Conservation (phyloP, 2,797 vertebrate species). For the Oryzias sinensis region DNA sequence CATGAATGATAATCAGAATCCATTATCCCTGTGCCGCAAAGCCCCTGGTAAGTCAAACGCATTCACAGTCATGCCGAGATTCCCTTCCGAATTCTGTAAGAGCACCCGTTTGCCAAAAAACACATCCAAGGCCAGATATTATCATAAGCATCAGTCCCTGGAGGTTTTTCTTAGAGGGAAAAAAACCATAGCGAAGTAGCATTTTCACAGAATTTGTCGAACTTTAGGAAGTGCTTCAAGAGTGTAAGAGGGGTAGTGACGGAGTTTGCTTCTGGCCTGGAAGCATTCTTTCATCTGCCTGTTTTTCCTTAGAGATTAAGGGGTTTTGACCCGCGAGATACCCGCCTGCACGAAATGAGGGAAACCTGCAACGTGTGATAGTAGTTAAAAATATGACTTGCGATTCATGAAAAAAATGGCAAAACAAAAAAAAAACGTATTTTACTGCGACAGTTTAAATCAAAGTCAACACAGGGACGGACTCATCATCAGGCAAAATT, state of each 20-base stretch:
- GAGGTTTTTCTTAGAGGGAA: slow-evolving; percentile 32
- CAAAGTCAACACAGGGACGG: no score
- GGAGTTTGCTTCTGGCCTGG: slow-evolving; percentile 15
- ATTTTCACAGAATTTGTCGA: slow-evolving; percentile 43
- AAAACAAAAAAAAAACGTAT: no score
- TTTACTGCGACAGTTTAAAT: no score
- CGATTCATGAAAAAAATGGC: no score
- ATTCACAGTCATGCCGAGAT: slow-evolving; percentile 35
- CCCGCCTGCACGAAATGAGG: no score
- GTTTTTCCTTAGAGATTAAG: slow-evolving; percentile 8
- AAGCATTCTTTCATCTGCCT: slow-evolving; percentile 1
- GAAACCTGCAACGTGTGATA: no score
- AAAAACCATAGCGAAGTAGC: slow-evolving; percentile 35
- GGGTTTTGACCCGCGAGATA: no score
- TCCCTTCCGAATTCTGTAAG: slow-evolving; percentile 6
- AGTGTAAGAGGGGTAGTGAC: not conserved
- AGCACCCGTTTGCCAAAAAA: slow-evolving; percentile 9
- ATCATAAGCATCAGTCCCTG: slow-evolving; percentile 42
- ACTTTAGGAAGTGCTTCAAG: slow-evolving; percentile 26
- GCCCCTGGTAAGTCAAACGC: slow-evolving; percentile 30
- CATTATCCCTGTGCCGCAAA: slow-evolving; percentile 36
- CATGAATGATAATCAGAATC: slow-evolving; percentile 48
- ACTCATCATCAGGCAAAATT: no score
- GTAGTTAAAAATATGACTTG: no score
- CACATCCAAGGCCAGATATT: slow-evolving; percentile 11